Conservation (phyloP, 2,113 vertebrate species). For the Perognathus longimembris region DNA sequence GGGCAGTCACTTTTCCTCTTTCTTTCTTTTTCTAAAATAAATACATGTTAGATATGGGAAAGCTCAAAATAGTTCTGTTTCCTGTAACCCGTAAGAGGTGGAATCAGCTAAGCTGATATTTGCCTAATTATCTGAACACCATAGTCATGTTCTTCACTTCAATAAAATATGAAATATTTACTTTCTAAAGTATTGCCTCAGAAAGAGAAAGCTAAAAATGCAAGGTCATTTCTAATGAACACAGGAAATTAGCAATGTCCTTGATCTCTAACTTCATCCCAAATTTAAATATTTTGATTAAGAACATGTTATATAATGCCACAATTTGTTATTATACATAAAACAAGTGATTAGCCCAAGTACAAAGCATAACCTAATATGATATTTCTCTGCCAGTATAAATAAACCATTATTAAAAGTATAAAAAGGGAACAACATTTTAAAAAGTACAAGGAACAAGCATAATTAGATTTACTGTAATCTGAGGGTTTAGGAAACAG, state of each 20-base stretch:
- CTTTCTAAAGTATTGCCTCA: conserved; percentile 43
- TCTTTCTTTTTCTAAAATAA: not conserved
- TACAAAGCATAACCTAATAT: conserved; percentile 79
- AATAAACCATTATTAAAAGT: conserved; percentile 87
- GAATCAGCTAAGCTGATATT: conserved; percentile 55
- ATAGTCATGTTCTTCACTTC: conserved; percentile 54
- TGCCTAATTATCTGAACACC: conserved; percentile 66
- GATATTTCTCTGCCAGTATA: conserved; percentile 80
- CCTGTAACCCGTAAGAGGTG: conserved; percentile 42
- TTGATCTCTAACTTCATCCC: conserved; percentile 58
- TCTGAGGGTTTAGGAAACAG: conserved; percentile 82
- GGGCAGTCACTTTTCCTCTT: not conserved
- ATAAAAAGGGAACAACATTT: conserved; percentile 82
- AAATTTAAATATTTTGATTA: conserved; percentile 65
- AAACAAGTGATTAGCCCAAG: conserved; percentile 83
- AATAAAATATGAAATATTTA: conserved; percentile 67
- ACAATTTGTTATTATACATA: conserved; percentile 78
- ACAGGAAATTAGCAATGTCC: conserved; percentile 54
- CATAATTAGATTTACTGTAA: conserved; percentile 86
- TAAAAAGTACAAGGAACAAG: conserved; percentile 84
- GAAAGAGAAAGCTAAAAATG: conserved; percentile 64
- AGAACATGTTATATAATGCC: conserved; percentile 51
- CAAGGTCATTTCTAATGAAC: conserved; percentile 58
- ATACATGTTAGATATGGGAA: conserved; percentile 16
- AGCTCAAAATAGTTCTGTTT: conserved; percentile 56